Evolutionary conservation across 2,888 invertebrate species (phyloP).

Genomic region (Calameuta pallipes): DNA sequence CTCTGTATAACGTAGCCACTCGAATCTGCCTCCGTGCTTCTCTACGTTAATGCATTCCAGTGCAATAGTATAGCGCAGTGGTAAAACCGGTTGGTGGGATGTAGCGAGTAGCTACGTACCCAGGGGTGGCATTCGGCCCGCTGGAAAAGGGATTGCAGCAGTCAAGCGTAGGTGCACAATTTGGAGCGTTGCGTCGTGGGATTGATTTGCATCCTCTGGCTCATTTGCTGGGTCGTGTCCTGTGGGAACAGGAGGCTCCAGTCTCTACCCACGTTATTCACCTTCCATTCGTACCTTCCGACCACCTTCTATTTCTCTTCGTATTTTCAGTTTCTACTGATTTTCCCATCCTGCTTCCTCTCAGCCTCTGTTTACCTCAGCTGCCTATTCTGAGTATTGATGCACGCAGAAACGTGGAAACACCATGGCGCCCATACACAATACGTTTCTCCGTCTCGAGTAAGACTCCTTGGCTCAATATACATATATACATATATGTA

Average conservation of each 20-base stretch:
- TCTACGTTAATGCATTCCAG: background rate
- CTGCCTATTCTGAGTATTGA: background rate
- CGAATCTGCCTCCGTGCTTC: background rate
- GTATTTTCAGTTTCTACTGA: background rate
- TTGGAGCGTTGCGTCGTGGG: constrained; percentile 53
- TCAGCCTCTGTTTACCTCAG: background rate
- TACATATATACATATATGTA: background rate
- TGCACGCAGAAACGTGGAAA: background rate
- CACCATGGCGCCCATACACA: background rate
- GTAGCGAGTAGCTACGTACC: constrained; percentile 36
- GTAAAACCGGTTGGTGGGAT: background rate
- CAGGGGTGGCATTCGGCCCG: constrained; percentile 43
- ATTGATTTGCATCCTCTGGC: constrained; percentile 64
- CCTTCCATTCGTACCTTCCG: background rate
- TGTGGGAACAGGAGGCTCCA: constrained; percentile 34
- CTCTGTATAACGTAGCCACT: background rate
- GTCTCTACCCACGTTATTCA: background rate
- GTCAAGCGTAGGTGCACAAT: constrained; percentile 55
- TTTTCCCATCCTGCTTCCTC: background rate
- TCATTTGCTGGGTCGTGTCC: constrained; percentile 60
- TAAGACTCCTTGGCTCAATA: background rate
- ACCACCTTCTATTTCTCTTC: background rate
- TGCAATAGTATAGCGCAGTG: background rate
- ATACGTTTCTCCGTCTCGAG: background rate
- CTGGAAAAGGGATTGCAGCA: constrained; percentile 58